These are phyloP conservation scores for Athene noctua DNA, from an alignment of 2,113 vertebrate genomes.

Conservation along the genomic window DNA sequence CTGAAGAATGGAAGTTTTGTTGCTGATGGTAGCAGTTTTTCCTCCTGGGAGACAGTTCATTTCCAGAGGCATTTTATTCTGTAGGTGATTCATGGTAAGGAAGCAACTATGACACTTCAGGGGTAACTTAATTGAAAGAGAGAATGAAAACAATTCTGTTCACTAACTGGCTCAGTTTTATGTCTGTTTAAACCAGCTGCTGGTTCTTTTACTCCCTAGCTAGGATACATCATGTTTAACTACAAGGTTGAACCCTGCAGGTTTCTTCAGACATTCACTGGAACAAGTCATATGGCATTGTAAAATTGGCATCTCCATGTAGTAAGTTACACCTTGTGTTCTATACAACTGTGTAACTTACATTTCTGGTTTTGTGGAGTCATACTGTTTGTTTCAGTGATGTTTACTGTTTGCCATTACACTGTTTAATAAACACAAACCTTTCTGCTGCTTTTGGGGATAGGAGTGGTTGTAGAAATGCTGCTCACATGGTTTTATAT, in stretches of 20 bases:
- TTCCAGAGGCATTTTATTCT: background rate
- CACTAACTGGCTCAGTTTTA: background rate
- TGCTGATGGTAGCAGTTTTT: background rate
- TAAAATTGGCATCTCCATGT: background rate
- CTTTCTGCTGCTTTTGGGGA: background rate
- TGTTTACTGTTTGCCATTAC: background rate
- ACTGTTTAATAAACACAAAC: background rate
- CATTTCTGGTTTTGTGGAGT: background rate
- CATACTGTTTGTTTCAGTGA: fast-evolving
- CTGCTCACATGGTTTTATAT: background rate
- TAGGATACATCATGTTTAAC: background rate
- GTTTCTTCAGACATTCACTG: background rate
- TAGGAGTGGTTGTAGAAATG: background rate
- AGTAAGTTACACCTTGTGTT: background rate
- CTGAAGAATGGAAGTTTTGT: background rate
- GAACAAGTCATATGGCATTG: background rate
- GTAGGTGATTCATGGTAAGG: background rate
- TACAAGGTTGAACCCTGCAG: background rate
- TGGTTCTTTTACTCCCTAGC: background rate
- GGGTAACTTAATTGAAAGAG: background rate
- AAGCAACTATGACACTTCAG: background rate
- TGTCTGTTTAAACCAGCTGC: background rate
- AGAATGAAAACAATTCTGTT: background rate
- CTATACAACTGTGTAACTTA: fast-evolving
- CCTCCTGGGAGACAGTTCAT: background rate